Evolutionary conservation across 2,888 invertebrate genomes (phyloP), one percentile per base, ranked within the genome.

Genomic region (Sialis lutaria): DNA sequence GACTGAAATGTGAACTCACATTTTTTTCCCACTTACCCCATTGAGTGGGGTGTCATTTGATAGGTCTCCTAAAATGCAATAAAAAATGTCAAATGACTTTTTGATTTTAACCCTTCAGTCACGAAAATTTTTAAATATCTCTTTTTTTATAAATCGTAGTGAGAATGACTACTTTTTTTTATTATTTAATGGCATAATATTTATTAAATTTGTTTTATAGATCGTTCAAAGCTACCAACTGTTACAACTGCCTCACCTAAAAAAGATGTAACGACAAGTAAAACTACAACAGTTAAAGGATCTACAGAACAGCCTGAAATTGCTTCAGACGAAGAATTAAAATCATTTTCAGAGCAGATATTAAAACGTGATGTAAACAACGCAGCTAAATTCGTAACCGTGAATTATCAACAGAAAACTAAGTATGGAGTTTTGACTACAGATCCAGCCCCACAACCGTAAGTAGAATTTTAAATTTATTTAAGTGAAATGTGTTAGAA

Each of bases 371-470:
- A 88, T 58, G 65, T 64, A 1, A 86, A 84, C 60, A 86, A 84
- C 60, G 82, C 81, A 39, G 74, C 80, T 6, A 76, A 67, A 57
- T 73, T 74, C 53, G 68, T 86, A n/a, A 76, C 72, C 0, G 58
- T 87, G 2, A 82, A 86, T 61, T 70, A 77, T 50, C 88, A 89
- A 66, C 79, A 78, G 51, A 76, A 76, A 60, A 86, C 86, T 0
- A 30, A 34, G 30, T 30, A 10, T n/a, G 39, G 39, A 37, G 40
- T 32, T 6, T 6, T 37, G 6, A 73, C 77, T 2, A 80, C 83
- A 6, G 88, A 89, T 60, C 77, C 79, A 62, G 85, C 88, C 6
- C 76, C 85, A 31, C 64, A 70, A 54, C 80, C 82, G 87, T 88
- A 72, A 77, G 81, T 68, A 31, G 8, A 12, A 13, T 33, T 37